Conservation (phyloP, 1,140 invertebrate genomes). For the Brachionus plicatilis region DNA sequence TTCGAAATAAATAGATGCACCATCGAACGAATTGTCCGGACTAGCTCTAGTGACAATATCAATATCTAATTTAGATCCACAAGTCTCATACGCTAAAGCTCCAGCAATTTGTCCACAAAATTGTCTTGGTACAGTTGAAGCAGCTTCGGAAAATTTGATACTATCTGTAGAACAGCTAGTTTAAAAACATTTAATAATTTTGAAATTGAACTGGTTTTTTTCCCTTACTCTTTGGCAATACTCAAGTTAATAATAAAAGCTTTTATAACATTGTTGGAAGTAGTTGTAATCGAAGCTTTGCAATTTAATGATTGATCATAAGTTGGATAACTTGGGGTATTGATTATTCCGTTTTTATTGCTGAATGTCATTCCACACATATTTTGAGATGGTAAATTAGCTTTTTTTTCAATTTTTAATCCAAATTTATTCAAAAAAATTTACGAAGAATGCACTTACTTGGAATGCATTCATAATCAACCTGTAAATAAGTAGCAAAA, state of each 20-base stretch:
- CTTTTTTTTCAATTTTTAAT: neutral
- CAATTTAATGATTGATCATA: slow-evolving; percentile 32
- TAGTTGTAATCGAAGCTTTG: neutral
- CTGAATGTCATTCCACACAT: slow-evolving; percentile 33
- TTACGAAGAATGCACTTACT: neutral
- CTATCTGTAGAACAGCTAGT: neutral
- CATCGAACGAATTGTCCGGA: slow-evolving; percentile 3
- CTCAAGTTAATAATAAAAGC: slow-evolving; percentile 9
- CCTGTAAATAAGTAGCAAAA: slow-evolving; percentile 24
- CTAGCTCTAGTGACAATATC: neutral
- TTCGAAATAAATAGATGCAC: slow-evolving; percentile 31
- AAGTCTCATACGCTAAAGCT: neutral
- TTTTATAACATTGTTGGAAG: neutral
- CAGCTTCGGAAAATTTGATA: neutral
- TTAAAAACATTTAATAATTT: neutral
- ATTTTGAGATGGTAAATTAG: neutral
- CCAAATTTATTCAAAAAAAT: neutral
- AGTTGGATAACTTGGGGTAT: slow-evolving; percentile 11
- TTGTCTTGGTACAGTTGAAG: neutral
- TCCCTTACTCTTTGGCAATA: slow-evolving; percentile 12
- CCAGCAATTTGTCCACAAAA: slow-evolving; percentile 19
- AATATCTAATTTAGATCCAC: neutral
- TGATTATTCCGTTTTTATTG: slow-evolving; percentile 11
- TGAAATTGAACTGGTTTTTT: neutral
- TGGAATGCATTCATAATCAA: slow-evolving; percentile 36